Evolutionary conservation across 2,888 invertebrate species (phyloP).

Genomic region (Adelognathus sp.): DNA sequence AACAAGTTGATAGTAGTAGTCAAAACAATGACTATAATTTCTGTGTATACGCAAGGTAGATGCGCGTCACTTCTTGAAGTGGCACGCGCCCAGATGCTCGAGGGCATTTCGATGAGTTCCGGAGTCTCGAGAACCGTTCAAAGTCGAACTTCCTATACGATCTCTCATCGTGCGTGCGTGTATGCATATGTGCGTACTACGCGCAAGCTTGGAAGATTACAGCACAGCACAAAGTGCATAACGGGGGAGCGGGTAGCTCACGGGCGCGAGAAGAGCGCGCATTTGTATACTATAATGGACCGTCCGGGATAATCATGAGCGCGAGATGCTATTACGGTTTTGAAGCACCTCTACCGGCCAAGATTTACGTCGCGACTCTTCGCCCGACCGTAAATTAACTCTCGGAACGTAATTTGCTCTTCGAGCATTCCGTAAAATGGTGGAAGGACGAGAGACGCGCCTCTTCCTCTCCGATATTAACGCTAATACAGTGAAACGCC

Average conservation of each 20-base stretch:
- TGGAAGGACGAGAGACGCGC: conserved; percentile 43
- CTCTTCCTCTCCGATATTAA: background rate
- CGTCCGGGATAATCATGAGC: conserved; percentile 61
- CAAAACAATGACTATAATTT: background rate
- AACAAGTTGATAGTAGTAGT: no score
- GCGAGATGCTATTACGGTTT: conserved; percentile 64
- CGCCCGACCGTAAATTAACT: conserved; percentile 63
- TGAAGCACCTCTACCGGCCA: conserved; percentile 57
- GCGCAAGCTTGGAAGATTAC: background rate
- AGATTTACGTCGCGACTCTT: conserved; percentile 63
- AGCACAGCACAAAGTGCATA: background rate
- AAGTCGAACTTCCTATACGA: conserved; percentile 13
- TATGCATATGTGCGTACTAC: background rate
- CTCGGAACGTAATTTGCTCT: conserved; percentile 60
- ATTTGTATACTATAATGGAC: conserved; percentile 32
- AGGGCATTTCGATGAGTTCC: background rate
- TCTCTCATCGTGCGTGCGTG: background rate
- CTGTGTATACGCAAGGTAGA: background rate
- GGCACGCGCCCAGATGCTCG: background rate
- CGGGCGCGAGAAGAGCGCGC: background rate
- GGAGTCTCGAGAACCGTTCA: background rate
- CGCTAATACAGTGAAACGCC: background rate
- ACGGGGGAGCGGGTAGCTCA: background rate
- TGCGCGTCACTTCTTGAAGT: no score
- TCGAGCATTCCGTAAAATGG: conserved; percentile 61